Evolutionary conservation across 2,888 invertebrate genomes (phyloP), one percentile per base, ranked within the genome.

Genomic region (Polymixis flavicincta): DNA sequence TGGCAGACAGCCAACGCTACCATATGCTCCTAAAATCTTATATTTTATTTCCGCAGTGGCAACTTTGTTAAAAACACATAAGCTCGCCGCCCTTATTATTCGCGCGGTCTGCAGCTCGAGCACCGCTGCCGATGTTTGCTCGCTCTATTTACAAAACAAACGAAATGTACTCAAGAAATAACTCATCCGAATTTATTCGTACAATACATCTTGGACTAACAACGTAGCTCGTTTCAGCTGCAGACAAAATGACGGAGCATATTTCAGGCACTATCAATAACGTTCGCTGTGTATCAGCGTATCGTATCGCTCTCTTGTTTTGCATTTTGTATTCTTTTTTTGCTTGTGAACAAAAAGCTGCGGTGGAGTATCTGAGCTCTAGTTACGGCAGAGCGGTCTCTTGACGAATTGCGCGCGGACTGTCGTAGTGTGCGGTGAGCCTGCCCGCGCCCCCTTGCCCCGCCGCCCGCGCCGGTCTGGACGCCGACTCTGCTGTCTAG

Each of bases 1-100:
- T 95, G 95, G 95, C 95, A 93, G 86, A 68, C 88, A 82, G 93
- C 95, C 94, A 95, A 93, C 91, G 85, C 87, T 88, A 87, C 91
- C 91, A 91, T 92, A 89, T 92, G 92, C 89, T 92, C 84, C 90
- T 90, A 89, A 90, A 93, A 92, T 90, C 87, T 89, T 86, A 90
- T 92, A 90, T 92, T 92, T 91, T 89, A 90, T 92, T 88, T 85
- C 87, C 71, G 85, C 81, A 87, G 84, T 85, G 76, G 90, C 83
- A 89, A 90, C 88, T 91, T 92, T 87, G 90, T 91, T 91, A 89
- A 90, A 90, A 89, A 90, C 85, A 85, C 80, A 87, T 85, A 88
- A 84, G 82, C 78, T 37, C 54, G 77, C 75, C 74, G 76, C 79
- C 85, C 82, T 87, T 86, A 83, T 83, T 83, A 75, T 77, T 77